These are phyloP conservation scores for Notothenia rossii DNA, from an alignment of 2,113 vertebrate genomes.

Conservation along the genomic window DNA sequence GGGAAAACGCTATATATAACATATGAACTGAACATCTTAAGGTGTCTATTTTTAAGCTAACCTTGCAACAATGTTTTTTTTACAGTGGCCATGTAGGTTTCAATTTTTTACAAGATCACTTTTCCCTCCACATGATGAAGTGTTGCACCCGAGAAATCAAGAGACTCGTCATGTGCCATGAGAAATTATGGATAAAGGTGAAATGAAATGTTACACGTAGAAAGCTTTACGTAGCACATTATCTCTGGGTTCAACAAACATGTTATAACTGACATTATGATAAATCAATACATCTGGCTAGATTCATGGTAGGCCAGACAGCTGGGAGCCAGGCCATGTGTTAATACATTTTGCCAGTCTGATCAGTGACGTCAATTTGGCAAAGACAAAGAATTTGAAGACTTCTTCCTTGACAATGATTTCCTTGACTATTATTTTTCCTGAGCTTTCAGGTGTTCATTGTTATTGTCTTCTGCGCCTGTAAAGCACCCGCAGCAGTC, in stretches of 20 bases:
- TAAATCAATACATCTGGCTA: conserved; percentile 61
- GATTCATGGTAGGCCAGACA: conserved; percentile 52
- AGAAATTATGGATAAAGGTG: neutral
- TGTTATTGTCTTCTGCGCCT: conserved; percentile 15
- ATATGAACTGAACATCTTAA: neutral
- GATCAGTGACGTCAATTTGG: conserved; percentile 51
- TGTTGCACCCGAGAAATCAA: neutral
- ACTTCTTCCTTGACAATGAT: neutral
- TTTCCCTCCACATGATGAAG: conserved; percentile 12
- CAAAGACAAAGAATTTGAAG: conserved; percentile 24
- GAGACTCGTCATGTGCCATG: neutral
- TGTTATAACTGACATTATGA: conserved; percentile 50
- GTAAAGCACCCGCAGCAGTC: conserved; percentile 19
- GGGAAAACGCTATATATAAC: neutral
- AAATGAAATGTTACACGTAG: neutral
- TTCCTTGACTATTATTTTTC: conserved; percentile 1
- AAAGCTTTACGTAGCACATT: conserved; percentile 2
- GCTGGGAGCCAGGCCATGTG: conserved; percentile 53
- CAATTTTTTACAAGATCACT: conserved; percentile 6
- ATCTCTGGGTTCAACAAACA: conserved; percentile 36
- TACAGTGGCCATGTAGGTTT: neutral
- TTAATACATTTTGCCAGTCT: conserved; percentile 53
- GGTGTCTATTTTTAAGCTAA: neutral
- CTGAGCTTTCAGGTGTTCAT: conserved; percentile 29
- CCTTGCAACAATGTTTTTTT: neutral